phyloP scores from a whole-genome alignment of 2,888 invertebrate species.

The Escarpia spicata region DNA sequence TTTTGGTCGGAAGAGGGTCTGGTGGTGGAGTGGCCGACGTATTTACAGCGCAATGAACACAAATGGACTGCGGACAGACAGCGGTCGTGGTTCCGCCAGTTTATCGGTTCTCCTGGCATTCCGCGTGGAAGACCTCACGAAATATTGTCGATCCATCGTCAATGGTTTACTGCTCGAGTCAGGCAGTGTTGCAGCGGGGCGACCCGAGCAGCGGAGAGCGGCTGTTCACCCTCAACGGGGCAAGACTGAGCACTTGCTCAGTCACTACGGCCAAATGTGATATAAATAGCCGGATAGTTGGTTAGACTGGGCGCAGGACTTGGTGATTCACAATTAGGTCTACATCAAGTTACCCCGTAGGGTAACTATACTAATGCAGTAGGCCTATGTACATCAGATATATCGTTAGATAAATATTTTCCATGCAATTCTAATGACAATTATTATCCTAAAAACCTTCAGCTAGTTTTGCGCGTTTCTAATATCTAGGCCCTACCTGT shows the following conservation, averaged over 20 bases:
- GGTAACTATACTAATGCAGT: neutral
- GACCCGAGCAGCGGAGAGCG: neutral
- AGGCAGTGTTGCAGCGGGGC: neutral
- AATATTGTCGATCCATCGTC: neutral
- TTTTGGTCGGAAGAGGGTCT: neutral
- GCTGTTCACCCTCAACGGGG: neutral
- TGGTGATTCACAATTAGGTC: neutral
- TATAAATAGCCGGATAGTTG: neutral
- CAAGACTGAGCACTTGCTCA: neutral
- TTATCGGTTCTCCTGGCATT: neutral
- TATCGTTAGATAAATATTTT: too few relatives aligned
- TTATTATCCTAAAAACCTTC: too few relatives aligned
- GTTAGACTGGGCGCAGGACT: neutral
- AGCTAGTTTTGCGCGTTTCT: too few relatives aligned
- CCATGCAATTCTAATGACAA: too few relatives aligned
- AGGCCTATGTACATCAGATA: too few relatives aligned
- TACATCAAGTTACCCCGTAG: neutral
- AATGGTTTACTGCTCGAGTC: neutral
- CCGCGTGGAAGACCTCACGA: neutral
- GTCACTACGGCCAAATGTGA: neutral
- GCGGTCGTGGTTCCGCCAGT: neutral
- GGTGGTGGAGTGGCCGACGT: neutral
- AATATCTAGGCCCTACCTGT: too few relatives aligned
- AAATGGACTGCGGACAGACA: neutral
- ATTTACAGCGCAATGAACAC: constrained; percentile 9